Conservation (phyloP, 2,113 vertebrate species). For the Lepus americanus region DNA sequence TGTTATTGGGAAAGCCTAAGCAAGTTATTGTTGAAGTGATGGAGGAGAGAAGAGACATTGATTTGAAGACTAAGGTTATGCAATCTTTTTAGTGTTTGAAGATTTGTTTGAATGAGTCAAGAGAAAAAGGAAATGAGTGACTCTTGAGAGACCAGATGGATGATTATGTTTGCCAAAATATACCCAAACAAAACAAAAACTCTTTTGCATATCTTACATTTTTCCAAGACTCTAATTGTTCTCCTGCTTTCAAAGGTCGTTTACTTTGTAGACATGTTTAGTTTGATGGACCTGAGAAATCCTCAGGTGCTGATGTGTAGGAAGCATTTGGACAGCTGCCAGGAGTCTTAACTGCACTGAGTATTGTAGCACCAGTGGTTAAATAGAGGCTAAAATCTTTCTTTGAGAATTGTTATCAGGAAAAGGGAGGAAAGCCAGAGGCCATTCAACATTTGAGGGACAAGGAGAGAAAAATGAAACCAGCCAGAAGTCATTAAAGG, state of each 20-base stretch:
- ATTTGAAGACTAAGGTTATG: conserved; percentile 35
- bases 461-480: conserved; percentile 34
- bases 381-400: neutral
- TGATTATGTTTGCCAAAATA: conserved; percentile 38
- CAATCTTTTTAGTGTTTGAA: conserved; percentile 38
- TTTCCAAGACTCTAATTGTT: conserved; percentile 22
- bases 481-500: neutral
- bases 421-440: neutral
- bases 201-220: neutral
- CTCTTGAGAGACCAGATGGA: neutral
- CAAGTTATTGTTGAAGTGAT: conserved; percentile 7
- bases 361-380: neutral
- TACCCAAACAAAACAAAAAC: conserved; percentile 37
- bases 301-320: neutral
- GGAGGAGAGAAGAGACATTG: neutral
- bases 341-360: neutral
- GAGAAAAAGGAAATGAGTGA: conserved; percentile 13
- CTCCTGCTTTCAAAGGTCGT: conserved; percentile 30
- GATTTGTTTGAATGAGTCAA: conserved; percentile 28
- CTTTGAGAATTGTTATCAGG: conserved; percentile 34
- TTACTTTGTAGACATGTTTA: neutral
- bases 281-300: conserved; percentile 20
- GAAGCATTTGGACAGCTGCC: conserved; percentile 26
- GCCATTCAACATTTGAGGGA: neutral
- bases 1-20: conserved; percentile 11